Percentiles rank a stretch among this genome's conserved stretches.
Evolutionary conservation across 2,888 invertebrate species (phyloP).

Genomic region (Amphimallon solstitiale): DNA sequence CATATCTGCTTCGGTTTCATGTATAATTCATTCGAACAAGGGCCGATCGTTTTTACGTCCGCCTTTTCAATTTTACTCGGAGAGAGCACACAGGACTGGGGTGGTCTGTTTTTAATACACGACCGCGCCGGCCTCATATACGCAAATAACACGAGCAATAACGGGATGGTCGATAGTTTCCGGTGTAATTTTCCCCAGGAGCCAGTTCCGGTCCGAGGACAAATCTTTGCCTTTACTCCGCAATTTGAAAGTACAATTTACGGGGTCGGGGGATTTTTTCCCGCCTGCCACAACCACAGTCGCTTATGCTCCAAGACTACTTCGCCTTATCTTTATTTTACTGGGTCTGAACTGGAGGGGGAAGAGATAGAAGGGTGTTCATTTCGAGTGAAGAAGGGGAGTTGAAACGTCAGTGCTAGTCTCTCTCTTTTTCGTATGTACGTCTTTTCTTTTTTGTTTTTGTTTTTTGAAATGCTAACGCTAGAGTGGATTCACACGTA

Average conservation of each 20-base stretch:
- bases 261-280: conserved; percentile 20
- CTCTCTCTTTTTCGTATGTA: no score
- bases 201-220: conserved; percentile 18
- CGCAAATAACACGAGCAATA: conserved; percentile 37
- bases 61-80: conserved; percentile 27
- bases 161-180: conserved; percentile 33
- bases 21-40: conserved; percentile 57
- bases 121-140: conserved; percentile 15
- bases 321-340: no score
- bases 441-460: no score
- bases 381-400: no score
- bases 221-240: conserved; percentile 28
- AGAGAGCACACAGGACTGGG: not conserved
- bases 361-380: no score
- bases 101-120: not conserved
- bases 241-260: conserved; percentile 40
- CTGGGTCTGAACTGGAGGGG: no score
- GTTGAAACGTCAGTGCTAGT: no score
- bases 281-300: not conserved
- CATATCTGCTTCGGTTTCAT: conserved; percentile 61
- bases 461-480: no score
- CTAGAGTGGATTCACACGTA: no score
- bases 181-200: conserved; percentile 25
- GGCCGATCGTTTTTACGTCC: conserved; percentile 48
- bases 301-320: no score